Base-by-base conservation (phyloP, 2,797 vertebrate species). In the Lateolabrax maculatus region DNA sequence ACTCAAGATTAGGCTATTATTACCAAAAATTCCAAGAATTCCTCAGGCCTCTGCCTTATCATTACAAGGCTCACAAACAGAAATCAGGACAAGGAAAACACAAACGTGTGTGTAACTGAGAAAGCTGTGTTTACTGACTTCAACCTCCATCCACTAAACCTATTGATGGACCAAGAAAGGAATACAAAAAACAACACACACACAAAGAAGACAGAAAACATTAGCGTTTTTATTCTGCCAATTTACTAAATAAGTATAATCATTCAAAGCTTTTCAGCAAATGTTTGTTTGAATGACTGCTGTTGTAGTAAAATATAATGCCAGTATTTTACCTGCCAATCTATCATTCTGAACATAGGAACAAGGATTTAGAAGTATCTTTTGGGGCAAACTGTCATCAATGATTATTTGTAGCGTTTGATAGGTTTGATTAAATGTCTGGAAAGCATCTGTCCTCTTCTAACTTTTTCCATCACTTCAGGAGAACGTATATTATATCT, bases 191-290 rank as follows among this genome's bases (percentile, higher is more conserved):
- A 53, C n/a, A n/a, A n/a, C n/a, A n/a, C n/a, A 39, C 10, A 36
- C 55, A 81, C 29, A 53, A 13, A n/a, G 44, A 49, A 79, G 3
- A 52, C 27, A 43, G 27, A 53, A 70, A 46, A 76, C 39, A 71
- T 73, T 61, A n/a, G 43, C 31, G 57, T 23, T 77, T 81, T 83
- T 82, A 82, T 80, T 77, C 31, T 43, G 15, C 37, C 5, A 36
- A 9, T 61, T 68, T 80, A 63, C 23, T 80, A 3, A 51, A 29
- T n/a, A 67, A 61, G 41, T 34, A 29, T 27, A 71, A 18, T 48
- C 21, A 36, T 23, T 57, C 21, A 52, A 58, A 58, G 52, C 53
- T 12, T 63, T 70, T 64, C 46, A 61, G 49, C n/a, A 49, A 9
- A 18, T 43, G 4, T 58, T 44, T 61, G 12, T 66, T 58, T 36